Conservation (phyloP, 2,797 vertebrate species). For the Gambusia yucatana region DNA sequence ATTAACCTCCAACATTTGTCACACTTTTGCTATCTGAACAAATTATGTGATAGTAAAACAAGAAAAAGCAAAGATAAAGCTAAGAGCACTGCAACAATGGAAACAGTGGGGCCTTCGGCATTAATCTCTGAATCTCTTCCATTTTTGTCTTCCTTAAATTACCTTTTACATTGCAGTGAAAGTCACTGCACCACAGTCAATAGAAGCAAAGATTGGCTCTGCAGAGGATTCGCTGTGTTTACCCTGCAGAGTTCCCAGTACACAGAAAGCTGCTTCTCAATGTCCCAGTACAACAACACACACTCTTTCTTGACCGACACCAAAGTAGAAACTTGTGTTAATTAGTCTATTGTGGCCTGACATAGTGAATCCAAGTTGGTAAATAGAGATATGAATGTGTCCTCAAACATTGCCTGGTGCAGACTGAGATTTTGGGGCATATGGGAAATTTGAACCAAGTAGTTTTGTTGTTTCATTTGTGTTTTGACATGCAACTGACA, state of each 20-base stretch:
- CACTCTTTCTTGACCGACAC: conserved; percentile 55
- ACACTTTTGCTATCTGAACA: background rate
- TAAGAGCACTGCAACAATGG: background rate
- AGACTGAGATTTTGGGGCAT: conserved; percentile 54
- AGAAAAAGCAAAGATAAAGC: background rate
- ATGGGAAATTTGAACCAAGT: conserved; percentile 41
- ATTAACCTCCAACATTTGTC: background rate
- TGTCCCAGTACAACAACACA: conserved; percentile 37
- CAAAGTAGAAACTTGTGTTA: conserved; percentile 68
- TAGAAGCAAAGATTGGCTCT: conserved; percentile 31
- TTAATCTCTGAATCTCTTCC: conserved; percentile 1
- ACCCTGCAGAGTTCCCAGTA: conserved; percentile 49
- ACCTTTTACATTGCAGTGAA: conserved; percentile 27
- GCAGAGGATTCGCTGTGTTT: conserved; percentile 41
- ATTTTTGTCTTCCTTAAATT: conserved; percentile 20
- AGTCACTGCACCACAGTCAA: conserved; percentile 10
- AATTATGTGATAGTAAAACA: background rate
- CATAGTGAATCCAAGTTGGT: conserved; percentile 55
- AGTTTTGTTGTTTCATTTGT: conserved; percentile 19
- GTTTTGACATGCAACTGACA: conserved; percentile 39
- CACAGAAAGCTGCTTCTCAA: conserved; percentile 42
- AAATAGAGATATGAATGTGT: conserved; percentile 57
- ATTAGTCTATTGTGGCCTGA: conserved; percentile 68
- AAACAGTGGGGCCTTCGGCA: conserved; percentile 3
- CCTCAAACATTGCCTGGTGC: conserved; percentile 55